phyloP scores from a whole-genome alignment of 2,888 invertebrate genomes.

The Drosophila peninsularis region DNA sequence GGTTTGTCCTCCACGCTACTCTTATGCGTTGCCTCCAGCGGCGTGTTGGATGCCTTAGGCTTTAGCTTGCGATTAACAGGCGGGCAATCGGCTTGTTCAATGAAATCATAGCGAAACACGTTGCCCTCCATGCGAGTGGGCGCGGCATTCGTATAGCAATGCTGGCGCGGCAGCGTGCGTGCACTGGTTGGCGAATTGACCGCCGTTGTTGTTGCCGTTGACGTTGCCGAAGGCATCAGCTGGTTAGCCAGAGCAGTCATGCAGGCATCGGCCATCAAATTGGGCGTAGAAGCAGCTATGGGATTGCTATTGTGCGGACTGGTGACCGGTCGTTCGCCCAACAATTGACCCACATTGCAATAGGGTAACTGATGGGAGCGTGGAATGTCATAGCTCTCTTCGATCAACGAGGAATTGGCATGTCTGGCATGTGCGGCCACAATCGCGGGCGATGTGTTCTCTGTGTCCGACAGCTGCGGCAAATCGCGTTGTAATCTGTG shows the following conservation, averaged over 20 bases:
- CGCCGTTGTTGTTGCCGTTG: constrained; percentile 13
- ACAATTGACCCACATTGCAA: constrained; percentile 82
- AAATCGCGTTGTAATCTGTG: constrained; percentile 80
- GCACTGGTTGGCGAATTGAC: constrained; percentile 62
- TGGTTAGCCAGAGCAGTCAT: constrained; percentile 13
- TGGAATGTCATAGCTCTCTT: constrained; percentile 90
- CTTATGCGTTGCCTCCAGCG: constrained; percentile 33
- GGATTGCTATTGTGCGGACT: constrained; percentile 80
- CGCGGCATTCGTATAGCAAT: constrained; percentile 86
- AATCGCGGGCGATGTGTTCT: constrained; percentile 85
- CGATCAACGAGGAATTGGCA: constrained; percentile 81
- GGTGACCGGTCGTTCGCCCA: constrained; percentile 74
- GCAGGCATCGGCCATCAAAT: constrained; percentile 76
- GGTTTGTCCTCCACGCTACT: constrained; percentile 77
- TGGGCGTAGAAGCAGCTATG: constrained; percentile 83
- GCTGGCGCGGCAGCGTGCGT: constrained; percentile 81
- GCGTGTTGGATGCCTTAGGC: constrained; percentile 85
- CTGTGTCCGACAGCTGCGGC: constrained; percentile 84
- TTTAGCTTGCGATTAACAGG: constrained; percentile 93
- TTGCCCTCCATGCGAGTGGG: constrained; percentile 85
- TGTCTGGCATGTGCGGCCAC: constrained; percentile 80
- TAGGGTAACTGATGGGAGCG: constrained; percentile 87
- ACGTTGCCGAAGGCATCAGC: constrained; percentile 1
- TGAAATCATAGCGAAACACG: constrained; percentile 86
- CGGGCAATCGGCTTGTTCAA: constrained; percentile 86